Evolutionary conservation across 2,888 invertebrate species (phyloP), one percentile per base, ranked within the genome.

Genomic region (Neria commutata): DNA sequence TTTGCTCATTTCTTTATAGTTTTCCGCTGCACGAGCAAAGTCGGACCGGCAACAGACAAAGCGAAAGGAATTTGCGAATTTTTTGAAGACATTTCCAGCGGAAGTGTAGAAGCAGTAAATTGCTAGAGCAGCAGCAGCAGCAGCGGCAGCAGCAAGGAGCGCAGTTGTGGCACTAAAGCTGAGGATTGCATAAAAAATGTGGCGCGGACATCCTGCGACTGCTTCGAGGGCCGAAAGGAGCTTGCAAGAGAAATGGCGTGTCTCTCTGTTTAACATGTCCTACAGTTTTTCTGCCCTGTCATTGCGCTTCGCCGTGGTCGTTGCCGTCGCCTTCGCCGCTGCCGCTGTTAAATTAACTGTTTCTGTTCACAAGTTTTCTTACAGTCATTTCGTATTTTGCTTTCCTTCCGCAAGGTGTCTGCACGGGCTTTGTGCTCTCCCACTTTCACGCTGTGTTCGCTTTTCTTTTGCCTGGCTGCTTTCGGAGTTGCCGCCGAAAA

Each of bases 131-230:
- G n/a, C n/a, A n/a, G n/a, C n/a, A n/a, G n/a, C n/a, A n/a, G n/a
- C n/a, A n/a, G n/a, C n/a, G n/a, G n/a, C n/a, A n/a, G n/a, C n/a
- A n/a, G n/a, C n/a, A n/a, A n/a, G n/a, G n/a, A n/a, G n/a, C n/a
- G n/a, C n/a, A n/a, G n/a, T n/a, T n/a, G n/a, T n/a, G n/a, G n/a
- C n/a, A 65, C 70, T 70, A 65, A 72, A 64, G 71, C 73, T 73
- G 72, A 72, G 72, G 74, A 74, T 73, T 72, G 72, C 75, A 72
- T 72, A 73, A 73, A 74, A 72, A 74, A 66, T 67, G 75, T 71
- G 60, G 64, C 67, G 66, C 75, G 72, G 72, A 72, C 70, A 72
- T 72, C 72, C 72, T 75, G 58, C 33, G 49, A 8, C 33, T 19
- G 46, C 23, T 46, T 14, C 46, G 14, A 21, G 46, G 33, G 19